Conservation (phyloP, 2,113 vertebrate genomes). For the Rhombomys opimus region DNA sequence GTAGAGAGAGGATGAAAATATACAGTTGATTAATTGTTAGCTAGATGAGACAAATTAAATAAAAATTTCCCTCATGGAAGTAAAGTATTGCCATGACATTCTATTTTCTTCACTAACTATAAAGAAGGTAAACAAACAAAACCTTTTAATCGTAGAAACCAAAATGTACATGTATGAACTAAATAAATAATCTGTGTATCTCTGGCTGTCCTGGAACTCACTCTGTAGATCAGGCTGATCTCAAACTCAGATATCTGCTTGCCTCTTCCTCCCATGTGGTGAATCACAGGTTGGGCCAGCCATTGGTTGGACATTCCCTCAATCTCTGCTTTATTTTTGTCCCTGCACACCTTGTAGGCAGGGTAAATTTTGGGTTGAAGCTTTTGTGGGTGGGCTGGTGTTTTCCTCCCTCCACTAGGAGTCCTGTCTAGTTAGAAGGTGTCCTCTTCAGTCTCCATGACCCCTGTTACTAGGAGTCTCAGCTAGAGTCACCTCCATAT, state of each 20-base stretch:
- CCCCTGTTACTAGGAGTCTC: too few species aligned
- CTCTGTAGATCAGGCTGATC: neutral
- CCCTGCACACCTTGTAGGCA: too few species aligned
- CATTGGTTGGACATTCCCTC: neutral
- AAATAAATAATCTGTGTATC: neutral
- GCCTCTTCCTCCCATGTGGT: neutral
- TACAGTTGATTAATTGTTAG: slow-evolving; percentile 38
- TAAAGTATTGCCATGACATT: slow-evolving; percentile 27
- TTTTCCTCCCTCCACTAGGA: too few species aligned
- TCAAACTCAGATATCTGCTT: neutral
- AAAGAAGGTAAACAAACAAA: slow-evolving; percentile 37
- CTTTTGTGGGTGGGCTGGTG: too few species aligned
- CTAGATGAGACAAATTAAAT: slow-evolving; percentile 41
- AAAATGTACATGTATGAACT: too few species aligned
- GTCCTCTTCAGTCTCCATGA: too few species aligned
- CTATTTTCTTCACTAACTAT: slow-evolving; percentile 56
- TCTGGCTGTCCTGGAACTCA: neutral
- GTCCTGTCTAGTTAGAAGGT: too few species aligned
- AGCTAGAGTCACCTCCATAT: too few species aligned
- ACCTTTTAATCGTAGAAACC: too few species aligned
- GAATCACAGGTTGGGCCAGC: too few species aligned
- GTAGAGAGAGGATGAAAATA: neutral
- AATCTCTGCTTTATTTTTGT: too few species aligned
- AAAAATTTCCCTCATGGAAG: slow-evolving; percentile 54
- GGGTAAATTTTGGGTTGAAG: too few species aligned